These are phyloP conservation scores for Rhombomys opimus DNA, from an alignment of 2,113 vertebrate species.

Conservation along the genomic window DNA sequence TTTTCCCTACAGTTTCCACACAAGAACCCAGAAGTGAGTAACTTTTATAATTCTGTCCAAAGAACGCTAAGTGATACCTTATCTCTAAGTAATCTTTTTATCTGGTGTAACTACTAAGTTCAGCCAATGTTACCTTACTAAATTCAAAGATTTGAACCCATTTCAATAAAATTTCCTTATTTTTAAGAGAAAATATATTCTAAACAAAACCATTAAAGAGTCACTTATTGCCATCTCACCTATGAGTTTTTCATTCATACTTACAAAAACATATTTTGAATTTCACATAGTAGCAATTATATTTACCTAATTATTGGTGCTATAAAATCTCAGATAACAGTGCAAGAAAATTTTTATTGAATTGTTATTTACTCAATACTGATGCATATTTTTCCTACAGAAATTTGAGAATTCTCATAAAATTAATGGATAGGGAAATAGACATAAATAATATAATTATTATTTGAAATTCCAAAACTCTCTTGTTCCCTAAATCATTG, in stretches of 20 bases:
- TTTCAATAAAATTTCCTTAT: neutral
- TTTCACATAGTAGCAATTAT: slow-evolving; percentile 58
- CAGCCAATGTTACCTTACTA: slow-evolving; percentile 10
- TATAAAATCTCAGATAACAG: slow-evolving; percentile 45
- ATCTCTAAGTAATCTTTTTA: neutral
- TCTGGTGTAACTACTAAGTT: neutral
- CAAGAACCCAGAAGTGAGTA: too few species aligned
- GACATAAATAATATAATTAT: neutral
- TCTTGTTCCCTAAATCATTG: neutral
- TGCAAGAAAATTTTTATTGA: slow-evolving; percentile 21
- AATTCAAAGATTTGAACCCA: neutral
- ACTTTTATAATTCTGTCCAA: too few species aligned
- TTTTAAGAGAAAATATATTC: neutral
- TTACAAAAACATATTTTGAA: slow-evolving; percentile 49
- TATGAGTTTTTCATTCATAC: neutral
- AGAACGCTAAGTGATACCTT: neutral
- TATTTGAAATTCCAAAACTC: slow-evolving; percentile 6
- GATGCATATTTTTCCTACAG: neutral
- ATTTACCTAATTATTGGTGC: slow-evolving; percentile 60
- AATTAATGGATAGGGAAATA: slow-evolving; percentile 13
- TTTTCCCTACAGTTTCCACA: neutral
- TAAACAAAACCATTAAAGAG: neutral
- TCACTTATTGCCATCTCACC: neutral
- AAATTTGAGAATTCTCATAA: neutral
- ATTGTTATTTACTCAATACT: neutral